Conservation (phyloP, 2,113 vertebrate species). For the Kryptolebias marmoratus region DNA sequence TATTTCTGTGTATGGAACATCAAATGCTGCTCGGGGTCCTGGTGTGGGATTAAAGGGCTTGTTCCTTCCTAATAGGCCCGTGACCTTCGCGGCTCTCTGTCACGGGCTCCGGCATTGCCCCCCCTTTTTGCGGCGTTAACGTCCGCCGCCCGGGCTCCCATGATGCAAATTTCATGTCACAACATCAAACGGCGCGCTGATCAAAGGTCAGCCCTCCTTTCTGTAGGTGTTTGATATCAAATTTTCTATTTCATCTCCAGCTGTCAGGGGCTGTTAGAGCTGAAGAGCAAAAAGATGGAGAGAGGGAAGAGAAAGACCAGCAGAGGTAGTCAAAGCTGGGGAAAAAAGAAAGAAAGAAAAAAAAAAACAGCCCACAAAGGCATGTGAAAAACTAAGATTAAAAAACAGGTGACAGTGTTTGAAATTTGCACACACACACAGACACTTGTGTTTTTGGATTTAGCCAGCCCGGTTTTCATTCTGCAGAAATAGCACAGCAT, state of each 20-base stretch:
- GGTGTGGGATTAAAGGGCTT: slow-evolving; percentile 74
- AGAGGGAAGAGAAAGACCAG: slow-evolving; percentile 33
- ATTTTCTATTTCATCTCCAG: slow-evolving; percentile 92
- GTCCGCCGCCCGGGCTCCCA: slow-evolving; percentile 79
- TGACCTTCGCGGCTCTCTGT: slow-evolving; percentile 86
- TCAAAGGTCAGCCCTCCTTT: slow-evolving; percentile 93
- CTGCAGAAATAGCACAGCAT: neutral
- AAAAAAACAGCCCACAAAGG: slow-evolving; percentile 3
- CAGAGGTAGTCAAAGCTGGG: slow-evolving; percentile 51
- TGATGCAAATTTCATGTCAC: slow-evolving; percentile 93
- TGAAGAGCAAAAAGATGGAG: slow-evolving; percentile 73
- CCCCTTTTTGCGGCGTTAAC: slow-evolving; percentile 60
- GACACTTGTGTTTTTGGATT: neutral
- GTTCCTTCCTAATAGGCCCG: slow-evolving; percentile 83
- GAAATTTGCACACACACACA: slow-evolving; percentile 4
- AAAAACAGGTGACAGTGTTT: neutral
- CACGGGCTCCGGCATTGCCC: slow-evolving; percentile 81
- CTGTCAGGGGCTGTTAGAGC: slow-evolving; percentile 83
- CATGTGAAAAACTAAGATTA: neutral
- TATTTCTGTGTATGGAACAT: slow-evolving; percentile 70
- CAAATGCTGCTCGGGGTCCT: slow-evolving; percentile 68
- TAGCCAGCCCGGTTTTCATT: neutral
- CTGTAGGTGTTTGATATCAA: slow-evolving; percentile 90
- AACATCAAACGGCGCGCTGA: slow-evolving; percentile 89
- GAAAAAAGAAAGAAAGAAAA: slow-evolving; percentile 17